These are phyloP conservation scores for Phoeniculus purpureus DNA, from an alignment of 2,797 vertebrate genomes.

Conservation along the genomic window DNA sequence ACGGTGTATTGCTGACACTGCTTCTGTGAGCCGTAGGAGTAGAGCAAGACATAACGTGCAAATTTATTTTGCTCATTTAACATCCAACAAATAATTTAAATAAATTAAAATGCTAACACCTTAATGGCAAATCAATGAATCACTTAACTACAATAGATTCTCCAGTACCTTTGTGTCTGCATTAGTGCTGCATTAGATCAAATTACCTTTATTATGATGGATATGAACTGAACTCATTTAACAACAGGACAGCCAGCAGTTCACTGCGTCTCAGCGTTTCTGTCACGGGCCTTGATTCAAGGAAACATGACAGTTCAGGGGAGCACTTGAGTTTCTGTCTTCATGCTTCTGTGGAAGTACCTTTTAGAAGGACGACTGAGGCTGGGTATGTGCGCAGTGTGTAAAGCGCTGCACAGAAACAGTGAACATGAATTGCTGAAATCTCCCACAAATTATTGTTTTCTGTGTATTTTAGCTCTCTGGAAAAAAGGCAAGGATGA, in stretches of 20 bases:
- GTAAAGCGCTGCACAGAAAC: background rate
- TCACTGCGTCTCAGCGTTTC: background rate
- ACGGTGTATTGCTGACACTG: constrained; percentile 4
- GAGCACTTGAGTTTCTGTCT: background rate
- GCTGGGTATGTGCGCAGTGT: background rate
- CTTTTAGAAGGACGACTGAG: background rate
- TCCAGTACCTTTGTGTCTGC: constrained; percentile 35
- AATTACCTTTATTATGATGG: constrained; percentile 49
- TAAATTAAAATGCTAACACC: constrained; percentile 50
- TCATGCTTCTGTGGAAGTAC: background rate
- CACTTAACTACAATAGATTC: constrained; percentile 35
- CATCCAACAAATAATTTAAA: constrained; percentile 55
- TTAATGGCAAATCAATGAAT: constrained; percentile 65
- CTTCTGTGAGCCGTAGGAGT: background rate
- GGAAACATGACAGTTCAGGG: background rate
- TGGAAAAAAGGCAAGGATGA: background rate
- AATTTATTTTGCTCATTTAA: constrained; percentile 58
- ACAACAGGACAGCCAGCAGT: background rate
- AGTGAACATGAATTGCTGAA: background rate
- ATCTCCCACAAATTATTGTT: background rate
- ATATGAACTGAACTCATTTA: constrained; percentile 32
- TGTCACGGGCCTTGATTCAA: background rate
- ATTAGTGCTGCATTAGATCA: constrained; percentile 53
- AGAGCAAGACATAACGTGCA: background rate
- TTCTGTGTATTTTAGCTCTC: background rate